phyloP scores from a whole-genome alignment of 2,113 vertebrate species.

The Pao palembangensis region DNA sequence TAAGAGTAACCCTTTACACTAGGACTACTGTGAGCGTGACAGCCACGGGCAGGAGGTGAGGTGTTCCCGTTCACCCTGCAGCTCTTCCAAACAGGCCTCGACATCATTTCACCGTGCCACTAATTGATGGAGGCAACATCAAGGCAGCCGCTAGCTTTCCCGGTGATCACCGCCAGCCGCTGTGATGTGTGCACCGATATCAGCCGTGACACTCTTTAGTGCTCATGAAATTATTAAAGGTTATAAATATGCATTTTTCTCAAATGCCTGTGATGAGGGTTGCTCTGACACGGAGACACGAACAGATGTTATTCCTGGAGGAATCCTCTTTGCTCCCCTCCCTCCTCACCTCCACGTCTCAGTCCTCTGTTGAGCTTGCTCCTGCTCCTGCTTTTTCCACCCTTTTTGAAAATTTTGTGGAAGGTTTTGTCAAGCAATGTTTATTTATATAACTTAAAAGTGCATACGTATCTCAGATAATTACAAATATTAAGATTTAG shows the following conservation, averaged over 20 bases:
- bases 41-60: slow-evolving; percentile 28
- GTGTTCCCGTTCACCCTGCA: slow-evolving; percentile 45
- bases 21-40: slow-evolving; percentile 18
- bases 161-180: slow-evolving; percentile 54
- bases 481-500: no score
- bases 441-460: slow-evolving; percentile 1
- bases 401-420: background rate
- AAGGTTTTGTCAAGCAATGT: background rate
- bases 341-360: slow-evolving; percentile 41
- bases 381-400: background rate
- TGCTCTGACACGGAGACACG: slow-evolving; percentile 44
- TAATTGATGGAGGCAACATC: slow-evolving; percentile 61
- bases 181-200: slow-evolving; percentile 52
- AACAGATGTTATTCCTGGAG: slow-evolving; percentile 74
- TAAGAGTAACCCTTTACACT: background rate
- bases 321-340: slow-evolving; percentile 27
- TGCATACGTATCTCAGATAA: background rate
- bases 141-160: slow-evolving; percentile 52
- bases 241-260: slow-evolving; percentile 72
- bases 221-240: slow-evolving; percentile 73
- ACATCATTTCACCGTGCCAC: slow-evolving; percentile 23
- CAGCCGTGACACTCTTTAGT: slow-evolving; percentile 67
- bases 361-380: slow-evolving; percentile 37
- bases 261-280: slow-evolving; percentile 48
- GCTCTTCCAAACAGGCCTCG: slow-evolving; percentile 36